Percentiles rank a stretch among this genome's conserved stretches.
Conservation (phyloP, 2,888 invertebrate genomes). For the Stratiomys singularior region DNA sequence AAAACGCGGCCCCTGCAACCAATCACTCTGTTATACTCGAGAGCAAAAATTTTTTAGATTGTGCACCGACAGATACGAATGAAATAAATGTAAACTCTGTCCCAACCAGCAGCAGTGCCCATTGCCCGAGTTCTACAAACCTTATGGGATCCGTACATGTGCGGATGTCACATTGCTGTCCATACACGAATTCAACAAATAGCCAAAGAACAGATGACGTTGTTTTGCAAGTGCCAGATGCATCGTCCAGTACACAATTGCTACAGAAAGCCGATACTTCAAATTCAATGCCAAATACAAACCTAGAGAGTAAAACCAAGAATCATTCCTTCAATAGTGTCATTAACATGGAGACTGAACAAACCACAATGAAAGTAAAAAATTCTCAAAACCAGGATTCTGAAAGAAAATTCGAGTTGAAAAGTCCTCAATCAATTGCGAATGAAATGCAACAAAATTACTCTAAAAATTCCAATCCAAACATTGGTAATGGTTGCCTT, state of each 20-base stretch:
- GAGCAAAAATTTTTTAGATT: conserved; percentile 16
- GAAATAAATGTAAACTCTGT: conserved; percentile 11
- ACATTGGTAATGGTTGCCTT: neutral
- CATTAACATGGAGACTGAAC: conserved; percentile 8
- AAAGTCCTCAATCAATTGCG: neutral
- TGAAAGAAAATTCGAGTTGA: neutral
- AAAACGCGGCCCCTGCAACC: neutral
- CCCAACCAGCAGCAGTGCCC: neutral
- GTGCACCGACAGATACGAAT: neutral
- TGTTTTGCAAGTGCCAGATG: conserved; percentile 12
- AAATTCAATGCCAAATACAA: neutral
- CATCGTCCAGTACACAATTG: conserved; percentile 16
- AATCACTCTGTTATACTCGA: conserved; percentile 14
- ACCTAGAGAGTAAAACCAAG: conserved; percentile 12
- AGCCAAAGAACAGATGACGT: conserved; percentile 7
- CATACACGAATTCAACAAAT: conserved; percentile 2
- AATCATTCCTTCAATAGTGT: conserved; percentile 12
- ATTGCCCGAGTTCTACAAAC: neutral
- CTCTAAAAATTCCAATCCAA: neutral
- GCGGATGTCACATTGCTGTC: conserved; percentile 24
- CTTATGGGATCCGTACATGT: conserved; percentile 18
- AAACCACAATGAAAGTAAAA: neutral
- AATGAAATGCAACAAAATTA: neutral
- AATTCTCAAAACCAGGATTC: neutral
- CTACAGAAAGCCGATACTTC: neutral